Percentiles rank a stretch among this genome's conserved stretches.
Conservation (phyloP, 2,797 vertebrate genomes). For the Melanotaenia trifasciata region DNA sequence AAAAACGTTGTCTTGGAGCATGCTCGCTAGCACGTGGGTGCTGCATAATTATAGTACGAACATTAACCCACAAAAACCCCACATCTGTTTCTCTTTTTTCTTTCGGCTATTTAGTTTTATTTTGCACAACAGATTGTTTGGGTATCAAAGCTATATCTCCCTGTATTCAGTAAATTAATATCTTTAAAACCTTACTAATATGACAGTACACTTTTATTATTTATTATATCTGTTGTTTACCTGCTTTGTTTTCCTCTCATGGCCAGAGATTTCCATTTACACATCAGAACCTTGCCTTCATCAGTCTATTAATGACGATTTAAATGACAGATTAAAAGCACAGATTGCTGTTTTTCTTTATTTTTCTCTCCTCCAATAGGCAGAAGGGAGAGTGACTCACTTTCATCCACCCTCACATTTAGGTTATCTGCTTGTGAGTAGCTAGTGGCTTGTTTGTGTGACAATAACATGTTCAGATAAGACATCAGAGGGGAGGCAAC, state of each 20-base stretch:
- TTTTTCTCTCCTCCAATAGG: conserved; percentile 29
- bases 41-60: background rate
- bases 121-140: too few relatives aligned
- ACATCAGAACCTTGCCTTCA: background rate
- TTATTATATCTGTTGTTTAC: background rate
- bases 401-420: conserved; percentile 66
- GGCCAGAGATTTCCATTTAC: background rate
- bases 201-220: too few relatives aligned
- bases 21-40: background rate
- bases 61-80: background rate
- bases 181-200: too few relatives aligned
- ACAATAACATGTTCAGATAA: conserved; percentile 69
- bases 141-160: too few relatives aligned
- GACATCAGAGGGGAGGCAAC: conserved; percentile 66
- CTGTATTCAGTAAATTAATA: too few relatives aligned
- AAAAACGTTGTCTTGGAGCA: background rate
- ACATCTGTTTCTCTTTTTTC: background rate
- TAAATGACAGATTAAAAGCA: conserved; percentile 33
- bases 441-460: conserved; percentile 63
- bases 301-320: background rate
- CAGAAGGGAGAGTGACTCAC: conserved; percentile 75
- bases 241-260: conserved; percentile 2
- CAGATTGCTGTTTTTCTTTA: conserved; percentile 37
- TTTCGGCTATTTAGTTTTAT: too few relatives aligned
- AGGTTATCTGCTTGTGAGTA: conserved; percentile 50